Evolutionary conservation across 1,140 invertebrate species (phyloP).

Genomic region (Drosophila nebulosa): DNA sequence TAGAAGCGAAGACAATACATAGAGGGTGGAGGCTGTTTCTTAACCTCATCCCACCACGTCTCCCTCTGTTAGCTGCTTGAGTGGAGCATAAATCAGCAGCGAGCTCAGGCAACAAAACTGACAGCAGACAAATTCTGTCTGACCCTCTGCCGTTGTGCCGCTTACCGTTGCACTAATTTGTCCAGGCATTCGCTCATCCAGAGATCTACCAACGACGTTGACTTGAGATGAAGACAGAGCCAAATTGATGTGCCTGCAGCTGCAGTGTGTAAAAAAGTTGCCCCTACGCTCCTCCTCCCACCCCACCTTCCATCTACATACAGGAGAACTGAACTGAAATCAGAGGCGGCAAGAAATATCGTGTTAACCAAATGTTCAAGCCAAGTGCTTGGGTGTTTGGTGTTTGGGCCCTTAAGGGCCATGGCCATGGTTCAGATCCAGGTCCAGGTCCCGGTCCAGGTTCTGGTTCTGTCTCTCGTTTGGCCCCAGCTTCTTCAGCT

Average conservation of each 20-base stretch:
- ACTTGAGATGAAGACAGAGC: slow-evolving; percentile 38
- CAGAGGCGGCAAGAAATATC: slow-evolving; percentile 64
- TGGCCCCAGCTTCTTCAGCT: slow-evolving; percentile 8
- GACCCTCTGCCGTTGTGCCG: slow-evolving; percentile 50
- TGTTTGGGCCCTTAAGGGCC: slow-evolving; percentile 40
- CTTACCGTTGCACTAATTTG: slow-evolving; percentile 65
- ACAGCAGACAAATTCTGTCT: slow-evolving; percentile 72
- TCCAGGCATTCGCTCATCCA: slow-evolving; percentile 73
- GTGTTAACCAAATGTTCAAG: slow-evolving; percentile 75
- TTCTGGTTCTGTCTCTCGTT: neutral
- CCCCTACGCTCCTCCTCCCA: too few relatives aligned
- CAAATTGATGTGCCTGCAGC: slow-evolving; percentile 73
- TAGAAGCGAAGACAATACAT: slow-evolving; percentile 27
- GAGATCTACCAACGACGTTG: slow-evolving; percentile 30
- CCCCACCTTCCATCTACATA: neutral
- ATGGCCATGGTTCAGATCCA: slow-evolving; percentile 20
- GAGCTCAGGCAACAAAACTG: slow-evolving; percentile 66
- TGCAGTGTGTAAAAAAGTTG: slow-evolving; percentile 35
- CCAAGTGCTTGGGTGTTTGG: slow-evolving; percentile 66
- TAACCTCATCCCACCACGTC: neutral
- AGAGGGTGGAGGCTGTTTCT: slow-evolving; percentile 16
- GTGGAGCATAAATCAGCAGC: slow-evolving; percentile 65
- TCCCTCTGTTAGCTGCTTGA: slow-evolving; percentile 38
- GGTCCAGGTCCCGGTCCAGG: neutral
- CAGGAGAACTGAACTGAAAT: slow-evolving; percentile 35